These are phyloP conservation scores for Myioborus melanocephalus DNA, from an alignment of 2,797 vertebrate genomes.

Conservation along the genomic window DNA sequence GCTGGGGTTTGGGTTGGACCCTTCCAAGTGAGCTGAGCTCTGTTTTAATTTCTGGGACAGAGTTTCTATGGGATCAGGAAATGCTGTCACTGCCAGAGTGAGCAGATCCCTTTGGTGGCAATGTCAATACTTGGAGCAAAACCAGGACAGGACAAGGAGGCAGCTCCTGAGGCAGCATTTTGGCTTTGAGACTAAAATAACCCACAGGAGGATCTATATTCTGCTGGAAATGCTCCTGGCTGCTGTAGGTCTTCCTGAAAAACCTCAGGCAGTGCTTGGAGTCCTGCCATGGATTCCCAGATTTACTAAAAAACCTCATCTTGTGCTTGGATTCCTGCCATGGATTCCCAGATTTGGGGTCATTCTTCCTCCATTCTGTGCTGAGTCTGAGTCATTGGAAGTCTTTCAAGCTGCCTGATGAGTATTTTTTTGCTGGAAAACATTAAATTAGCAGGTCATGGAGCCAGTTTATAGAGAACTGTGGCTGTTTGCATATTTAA, in stretches of 20 bases:
- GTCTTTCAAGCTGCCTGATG: neutral
- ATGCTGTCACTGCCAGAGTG: neutral
- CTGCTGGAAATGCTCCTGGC: neutral
- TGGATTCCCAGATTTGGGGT: neutral
- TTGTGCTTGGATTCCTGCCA: accelerated
- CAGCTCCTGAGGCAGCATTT: neutral
- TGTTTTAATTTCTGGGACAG: neutral
- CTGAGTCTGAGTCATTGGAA: neutral
- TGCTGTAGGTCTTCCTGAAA: neutral
- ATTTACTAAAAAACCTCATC: neutral
- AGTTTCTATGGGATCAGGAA: neutral
- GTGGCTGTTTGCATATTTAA: no score
- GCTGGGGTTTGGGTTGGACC: neutral
- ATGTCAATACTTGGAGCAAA: neutral
- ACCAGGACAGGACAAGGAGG: neutral
- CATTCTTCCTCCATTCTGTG: neutral
- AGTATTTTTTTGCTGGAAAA: neutral
- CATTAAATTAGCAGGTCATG: neutral
- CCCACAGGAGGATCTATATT: neutral
- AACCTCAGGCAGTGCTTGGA: neutral
- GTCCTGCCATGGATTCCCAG: neutral
- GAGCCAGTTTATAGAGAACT: neutral
- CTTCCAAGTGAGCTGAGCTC: neutral
- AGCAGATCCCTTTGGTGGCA: neutral
- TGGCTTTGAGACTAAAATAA: neutral